Percentiles rank a stretch among this genome's conserved stretches.
phyloP scores from a whole-genome alignment of 2,888 invertebrate genomes.

The Heliconius ethilla region DNA sequence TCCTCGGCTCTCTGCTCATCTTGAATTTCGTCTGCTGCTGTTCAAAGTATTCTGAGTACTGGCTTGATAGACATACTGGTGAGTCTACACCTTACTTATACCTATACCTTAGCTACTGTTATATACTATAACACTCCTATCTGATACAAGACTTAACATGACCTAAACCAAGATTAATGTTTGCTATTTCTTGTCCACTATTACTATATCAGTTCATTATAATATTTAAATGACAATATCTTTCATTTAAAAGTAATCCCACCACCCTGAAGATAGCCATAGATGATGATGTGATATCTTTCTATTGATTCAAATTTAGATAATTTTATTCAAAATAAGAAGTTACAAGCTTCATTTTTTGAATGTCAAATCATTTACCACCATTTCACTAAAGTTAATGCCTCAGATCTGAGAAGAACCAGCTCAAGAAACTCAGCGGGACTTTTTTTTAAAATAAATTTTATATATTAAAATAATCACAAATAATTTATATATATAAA shows the following conservation, averaged over 20 bases:
- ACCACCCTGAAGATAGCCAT: no score
- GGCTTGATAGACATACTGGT: slow-evolving; percentile 92
- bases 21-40: slow-evolving; percentile 91
- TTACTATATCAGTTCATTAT: not conserved
- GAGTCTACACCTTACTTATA: slow-evolving; percentile 44
- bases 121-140: not conserved
- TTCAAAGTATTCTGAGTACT: slow-evolving; percentile 89
- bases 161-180: not conserved
- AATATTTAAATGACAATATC: not conserved
- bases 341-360: no score
- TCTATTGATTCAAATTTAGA: no score
- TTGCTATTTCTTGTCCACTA: not conserved
- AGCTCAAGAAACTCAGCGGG: no score
- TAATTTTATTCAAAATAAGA: no score
- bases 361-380: no score
- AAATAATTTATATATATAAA: no score
- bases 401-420: no score
- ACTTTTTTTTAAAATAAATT: no score
- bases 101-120: not conserved
- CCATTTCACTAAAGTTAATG: no score
- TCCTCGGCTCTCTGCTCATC: slow-evolving; percentile 86
- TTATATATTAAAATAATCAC: no score
- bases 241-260: not conserved
- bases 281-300: no score
- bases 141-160: not conserved